These are phyloP conservation scores for Agrypnia vestita DNA, from an alignment of 1,140 invertebrate species.

Conservation along the genomic window DNA sequence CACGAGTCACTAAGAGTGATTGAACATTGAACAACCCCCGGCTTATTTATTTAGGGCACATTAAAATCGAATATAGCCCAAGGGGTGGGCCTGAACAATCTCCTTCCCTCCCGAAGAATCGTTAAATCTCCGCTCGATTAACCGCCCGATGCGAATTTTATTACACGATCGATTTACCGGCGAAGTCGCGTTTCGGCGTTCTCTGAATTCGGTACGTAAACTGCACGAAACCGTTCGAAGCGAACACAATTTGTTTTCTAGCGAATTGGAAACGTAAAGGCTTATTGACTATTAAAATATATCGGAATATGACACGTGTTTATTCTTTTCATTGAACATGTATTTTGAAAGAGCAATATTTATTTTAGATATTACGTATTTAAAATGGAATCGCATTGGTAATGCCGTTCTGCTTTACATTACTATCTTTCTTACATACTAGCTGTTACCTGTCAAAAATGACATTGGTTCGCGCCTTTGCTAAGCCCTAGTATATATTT, in stretches of 20 bases:
- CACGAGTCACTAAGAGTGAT: not conserved
- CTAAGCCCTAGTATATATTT: too few relatives aligned
- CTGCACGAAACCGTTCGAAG: not conserved
- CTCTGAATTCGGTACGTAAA: slow-evolving; percentile 11
- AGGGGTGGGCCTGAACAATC: not conserved
- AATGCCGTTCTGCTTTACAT: too few relatives aligned
- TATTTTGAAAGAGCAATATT: too few relatives aligned
- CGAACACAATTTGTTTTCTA: not conserved
- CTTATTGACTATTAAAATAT: too few relatives aligned
- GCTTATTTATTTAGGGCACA: slow-evolving; percentile 37
- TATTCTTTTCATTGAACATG: too few relatives aligned
- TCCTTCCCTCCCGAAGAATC: slow-evolving; percentile 1
- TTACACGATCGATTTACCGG: slow-evolving; percentile 30
- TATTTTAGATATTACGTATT: too few relatives aligned
- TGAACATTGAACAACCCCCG: not conserved
- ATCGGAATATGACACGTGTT: too few relatives aligned
- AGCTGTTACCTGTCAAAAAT: too few relatives aligned
- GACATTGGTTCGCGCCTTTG: too few relatives aligned
- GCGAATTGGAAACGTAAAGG: too few relatives aligned
- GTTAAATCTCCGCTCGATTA: slow-evolving; percentile 38
- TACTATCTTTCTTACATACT: too few relatives aligned
- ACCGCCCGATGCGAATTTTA: slow-evolving; percentile 27
- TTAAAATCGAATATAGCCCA: slow-evolving; percentile 34
- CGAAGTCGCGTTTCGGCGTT: not conserved
- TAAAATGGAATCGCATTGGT: too few relatives aligned